Conservation (phyloP, 2,113 vertebrate genomes). For the Ageneiosus marmoratus region DNA sequence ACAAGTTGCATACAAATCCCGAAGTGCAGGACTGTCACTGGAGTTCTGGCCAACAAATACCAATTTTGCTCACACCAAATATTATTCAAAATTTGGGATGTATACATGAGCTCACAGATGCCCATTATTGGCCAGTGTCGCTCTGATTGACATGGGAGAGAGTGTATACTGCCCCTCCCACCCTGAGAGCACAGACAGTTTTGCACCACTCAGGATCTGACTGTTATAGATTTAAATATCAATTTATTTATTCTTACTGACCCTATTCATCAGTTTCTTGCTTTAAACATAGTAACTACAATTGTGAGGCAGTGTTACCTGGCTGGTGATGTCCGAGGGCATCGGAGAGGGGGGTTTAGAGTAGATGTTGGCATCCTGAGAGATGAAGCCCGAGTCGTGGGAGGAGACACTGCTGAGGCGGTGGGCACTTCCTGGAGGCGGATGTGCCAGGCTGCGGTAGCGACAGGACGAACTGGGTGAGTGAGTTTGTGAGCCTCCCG, state of each 20-base stretch:
- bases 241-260: not conserved
- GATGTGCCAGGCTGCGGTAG: conserved; percentile 93
- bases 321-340: conserved; percentile 97
- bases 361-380: conserved; percentile 90
- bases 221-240: not conserved
- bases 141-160: too few relatives aligned
- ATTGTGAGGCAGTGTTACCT: conserved; percentile 72
- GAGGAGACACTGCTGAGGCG: conserved; percentile 96
- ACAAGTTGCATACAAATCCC: not conserved
- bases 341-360: conserved; percentile 97
- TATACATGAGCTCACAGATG: too few relatives aligned
- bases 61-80: too few relatives aligned
- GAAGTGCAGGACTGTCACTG: not conserved
- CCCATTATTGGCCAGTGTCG: too few relatives aligned
- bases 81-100: too few relatives aligned
- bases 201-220: too few relatives aligned
- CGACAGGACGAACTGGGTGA: conserved; percentile 87
- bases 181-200: too few relatives aligned
- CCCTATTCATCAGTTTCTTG: not conserved
- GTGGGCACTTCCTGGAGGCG: conserved; percentile 76
- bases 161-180: too few relatives aligned
- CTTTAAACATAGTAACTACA: not conserved
- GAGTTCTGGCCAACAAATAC: too few relatives aligned
- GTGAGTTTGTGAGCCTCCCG: conserved; percentile 79
- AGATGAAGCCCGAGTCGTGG: conserved; percentile 95